Conservation (phyloP, 2,113 vertebrate species). For the Eonycteris spelaea region DNA sequence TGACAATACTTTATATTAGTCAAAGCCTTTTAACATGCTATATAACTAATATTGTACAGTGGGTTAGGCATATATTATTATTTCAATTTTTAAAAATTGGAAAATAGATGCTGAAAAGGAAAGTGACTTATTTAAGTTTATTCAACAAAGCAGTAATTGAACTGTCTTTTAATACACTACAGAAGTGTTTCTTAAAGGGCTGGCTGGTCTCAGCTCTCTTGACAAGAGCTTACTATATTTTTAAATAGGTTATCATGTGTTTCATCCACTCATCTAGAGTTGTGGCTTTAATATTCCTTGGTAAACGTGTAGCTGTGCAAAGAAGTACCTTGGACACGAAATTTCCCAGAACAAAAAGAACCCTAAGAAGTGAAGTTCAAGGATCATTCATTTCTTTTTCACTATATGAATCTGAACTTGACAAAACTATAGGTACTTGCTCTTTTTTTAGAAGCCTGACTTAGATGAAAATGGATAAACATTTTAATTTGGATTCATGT, state of each 20-base stretch:
- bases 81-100: not conserved
- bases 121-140: not conserved
- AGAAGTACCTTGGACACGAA: not conserved
- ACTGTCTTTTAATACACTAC: not conserved
- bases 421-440: not conserved
- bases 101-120: not conserved
- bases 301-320: not conserved
- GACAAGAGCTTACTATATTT: not conserved
- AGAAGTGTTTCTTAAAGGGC: not conserved
- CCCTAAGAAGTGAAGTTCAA: not conserved
- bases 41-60: not conserved
- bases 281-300: not conserved
- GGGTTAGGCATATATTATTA: not conserved
- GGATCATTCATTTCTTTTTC: not conserved
- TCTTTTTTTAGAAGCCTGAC: not conserved
- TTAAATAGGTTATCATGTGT: not conserved
- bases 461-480: not conserved
- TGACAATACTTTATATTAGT: not conserved
- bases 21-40: constrained; percentile 7
- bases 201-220: not conserved
- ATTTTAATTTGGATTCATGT: not conserved
- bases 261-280: not conserved
- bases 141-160: not conserved
- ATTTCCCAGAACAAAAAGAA: not conserved
- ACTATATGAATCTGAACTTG: not conserved